Evolutionary conservation across 2,797 vertebrate species (phyloP).

Genomic region (Scolopax rusticola): DNA sequence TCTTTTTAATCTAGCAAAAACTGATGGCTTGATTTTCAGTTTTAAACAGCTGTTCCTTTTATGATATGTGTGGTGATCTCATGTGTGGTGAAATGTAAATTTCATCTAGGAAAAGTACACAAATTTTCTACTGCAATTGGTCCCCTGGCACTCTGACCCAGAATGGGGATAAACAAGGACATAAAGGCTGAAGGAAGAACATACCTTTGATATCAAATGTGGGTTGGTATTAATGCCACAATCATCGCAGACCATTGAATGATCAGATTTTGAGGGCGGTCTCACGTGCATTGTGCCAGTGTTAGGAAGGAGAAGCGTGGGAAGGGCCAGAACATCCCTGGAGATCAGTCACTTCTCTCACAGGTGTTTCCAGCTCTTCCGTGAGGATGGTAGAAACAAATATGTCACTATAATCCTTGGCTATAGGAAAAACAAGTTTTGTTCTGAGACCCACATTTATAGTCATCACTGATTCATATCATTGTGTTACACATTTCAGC

Average conservation of each 20-base stretch:
- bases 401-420: not conserved
- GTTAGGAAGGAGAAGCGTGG: not conserved
- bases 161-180: not conserved
- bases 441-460: not conserved
- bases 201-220: rapidly evolving
- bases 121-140: not conserved
- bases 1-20: not conserved
- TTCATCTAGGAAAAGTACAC: not conserved
- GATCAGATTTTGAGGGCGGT: not conserved
- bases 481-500: not conserved
- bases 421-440: not conserved
- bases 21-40: not conserved
- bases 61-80: not conserved
- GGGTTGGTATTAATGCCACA: not conserved
- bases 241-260: not conserved
- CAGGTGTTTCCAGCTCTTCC: not conserved
- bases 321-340: not conserved
- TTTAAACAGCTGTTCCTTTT: not conserved
- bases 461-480: not conserved
- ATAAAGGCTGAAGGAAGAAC: not conserved
- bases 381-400: not conserved
- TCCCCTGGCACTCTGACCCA: not conserved
- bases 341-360: not conserved
- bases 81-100: not conserved
- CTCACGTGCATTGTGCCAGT: rapidly evolving